Base-by-base conservation (phyloP, 2,113 vertebrate genomes). In the Ophthalmolycus amberensis region DNA sequence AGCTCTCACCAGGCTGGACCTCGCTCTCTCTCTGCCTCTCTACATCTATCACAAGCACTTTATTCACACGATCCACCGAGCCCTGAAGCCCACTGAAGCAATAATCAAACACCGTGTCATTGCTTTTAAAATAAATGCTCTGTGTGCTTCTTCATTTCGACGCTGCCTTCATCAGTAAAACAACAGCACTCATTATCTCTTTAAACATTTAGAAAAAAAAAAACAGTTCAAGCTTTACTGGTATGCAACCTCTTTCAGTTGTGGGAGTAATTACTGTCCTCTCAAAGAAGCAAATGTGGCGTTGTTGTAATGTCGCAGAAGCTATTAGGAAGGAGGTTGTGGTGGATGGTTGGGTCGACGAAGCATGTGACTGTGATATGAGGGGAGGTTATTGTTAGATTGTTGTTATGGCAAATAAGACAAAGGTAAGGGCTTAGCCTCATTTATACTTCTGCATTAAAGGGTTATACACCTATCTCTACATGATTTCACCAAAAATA, bases 1-100 rank as follows among this genome's bases (percentile, higher is more conserved):
- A 75, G 82, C 86, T 54, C 59, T 87, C 76, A 83, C 84, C 89
- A 77, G 81, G 59, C 37, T 52, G 64, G 65, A 25, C 34, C 69
- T 68, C 27, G 42, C 75, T 79, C 37, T 25, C 46, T 34, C 46
- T 34, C 54, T 58, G 10, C 29, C 25, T 40, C 62, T 38, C 7
- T 63, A 44, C 14, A 8, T 60, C 74, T 27, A 34, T 38, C 75
- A 66, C 11, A 20, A 54, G 52, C 65, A 50, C 83, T 85, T 71
- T 42, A 58, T 32, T 66, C 59, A 66, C 60, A 59, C 18, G 38
- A 34, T 27, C 32, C 44, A 42, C 68, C 32, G 58, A 67, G 37
- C 66, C 42, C 58, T 66, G 32, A 68, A 73, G 66, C 40, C 22
- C 69, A 29, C 58, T 63, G 34, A 80, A 67, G 66, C 62, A 46